Evolutionary conservation across 2,113 vertebrate genomes (phyloP), one percentile per base, ranked within the genome.

Genomic region (Hypomesus transpacificus): DNA sequence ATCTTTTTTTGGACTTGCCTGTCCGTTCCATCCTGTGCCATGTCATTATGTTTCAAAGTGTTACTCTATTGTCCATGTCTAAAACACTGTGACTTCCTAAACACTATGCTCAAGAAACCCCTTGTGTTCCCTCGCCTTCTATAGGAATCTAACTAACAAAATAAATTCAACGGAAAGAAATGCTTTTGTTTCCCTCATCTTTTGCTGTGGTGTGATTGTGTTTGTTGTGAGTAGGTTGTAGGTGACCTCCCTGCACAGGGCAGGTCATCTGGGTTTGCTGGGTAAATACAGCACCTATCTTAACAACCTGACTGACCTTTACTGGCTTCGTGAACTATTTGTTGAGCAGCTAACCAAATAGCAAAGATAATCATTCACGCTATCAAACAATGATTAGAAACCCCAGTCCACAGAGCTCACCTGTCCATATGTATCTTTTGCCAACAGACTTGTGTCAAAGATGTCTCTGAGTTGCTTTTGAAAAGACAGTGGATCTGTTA

Each of bases 131-230:
- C 90, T 92, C 90, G 91, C 88, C 89, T 90, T 89, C 89, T 90
- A 90, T 93, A 93, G 91, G 88, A 92, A 88, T 86, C 88, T 72
- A 90, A 93, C 92, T 93, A 93, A 93, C 92, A 93, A 92, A 91
- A 93, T 92, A 92, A 93, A 92, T 88, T 85, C 74, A 90, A 84
- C 75, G 85, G 80, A 87, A 82, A 86, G 79, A 74, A 34, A 39
- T 63, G 17, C 20, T 56, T 13, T 54, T 74, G 52, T 11, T 66
- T 69, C 56, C 79, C 56, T 64, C 1, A 70, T 80, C 22, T 72
- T 52, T 68, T 34, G 31, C 56, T 14, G 66, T 14, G n/a, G 18
- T 77, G 26, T 46, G 59, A 54, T 67, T 21, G n/a, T 61, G 64
- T 58, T 26, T n/a, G 53, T 1, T 60, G 71, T 24, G 14, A 4